These are phyloP conservation scores for Ceratothoa steindachneri DNA, from an alignment of 2,888 invertebrate species.

Conservation along the genomic window DNA sequence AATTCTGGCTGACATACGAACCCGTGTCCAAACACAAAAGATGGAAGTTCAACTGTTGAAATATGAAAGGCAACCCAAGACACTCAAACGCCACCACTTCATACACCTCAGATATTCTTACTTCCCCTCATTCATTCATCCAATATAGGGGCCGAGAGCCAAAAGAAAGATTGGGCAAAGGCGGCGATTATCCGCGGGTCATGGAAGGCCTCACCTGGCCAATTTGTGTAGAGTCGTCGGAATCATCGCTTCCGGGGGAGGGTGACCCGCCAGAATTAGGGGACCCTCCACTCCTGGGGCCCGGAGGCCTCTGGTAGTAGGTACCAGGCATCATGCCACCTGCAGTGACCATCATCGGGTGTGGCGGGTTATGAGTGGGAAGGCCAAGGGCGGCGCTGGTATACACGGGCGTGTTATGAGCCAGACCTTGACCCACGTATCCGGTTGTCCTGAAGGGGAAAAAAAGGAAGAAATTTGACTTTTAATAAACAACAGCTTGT, in stretches of 20 bases:
- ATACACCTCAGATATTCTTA: no score
- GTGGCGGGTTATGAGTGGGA: conserved; percentile 20
- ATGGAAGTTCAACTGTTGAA: no score
- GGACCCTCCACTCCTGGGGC: conserved; percentile 28
- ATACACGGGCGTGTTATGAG: conserved; percentile 33
- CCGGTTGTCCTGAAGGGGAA: conserved; percentile 24
- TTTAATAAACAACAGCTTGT: not conserved
- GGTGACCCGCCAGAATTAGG: conserved; percentile 42
- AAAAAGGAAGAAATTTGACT: not conserved
- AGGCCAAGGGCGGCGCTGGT: conserved; percentile 23
- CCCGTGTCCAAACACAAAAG: no score
- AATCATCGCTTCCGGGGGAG: conserved; percentile 41
- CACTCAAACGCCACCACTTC: no score
- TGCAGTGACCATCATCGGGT: conserved; percentile 29
- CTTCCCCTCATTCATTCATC: no score
- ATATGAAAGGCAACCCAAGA: no score
- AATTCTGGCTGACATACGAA: no score
- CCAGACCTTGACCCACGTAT: conserved; percentile 24
- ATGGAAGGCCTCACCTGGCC: conserved; percentile 5
- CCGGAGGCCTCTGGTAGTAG: conserved; percentile 38
- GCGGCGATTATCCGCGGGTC: no score
- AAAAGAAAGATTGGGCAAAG: no score
- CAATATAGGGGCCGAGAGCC: no score
- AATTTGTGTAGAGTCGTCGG: conserved; percentile 22
- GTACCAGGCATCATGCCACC: conserved; percentile 21